Percentiles rank a stretch among this genome's conserved stretches.
These are phyloP conservation scores for Drosophila punjabiensis DNA, from an alignment of 1,140 invertebrate species.

Conservation along the genomic window DNA sequence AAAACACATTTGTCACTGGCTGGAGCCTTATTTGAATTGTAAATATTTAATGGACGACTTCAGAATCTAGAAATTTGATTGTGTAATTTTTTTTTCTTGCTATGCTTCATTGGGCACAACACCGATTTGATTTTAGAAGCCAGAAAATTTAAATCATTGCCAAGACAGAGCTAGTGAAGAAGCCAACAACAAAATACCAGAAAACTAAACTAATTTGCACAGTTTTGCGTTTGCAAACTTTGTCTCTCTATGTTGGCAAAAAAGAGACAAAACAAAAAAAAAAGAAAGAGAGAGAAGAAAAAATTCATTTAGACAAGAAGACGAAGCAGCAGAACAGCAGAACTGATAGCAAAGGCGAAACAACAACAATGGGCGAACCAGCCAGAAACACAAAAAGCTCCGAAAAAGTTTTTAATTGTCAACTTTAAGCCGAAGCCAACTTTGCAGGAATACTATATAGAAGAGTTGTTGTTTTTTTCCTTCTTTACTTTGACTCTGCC, in stretches of 20 bases:
- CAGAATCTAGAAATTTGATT: background rate
- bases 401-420: slow-evolving; percentile 79
- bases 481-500: slow-evolving; percentile 1
- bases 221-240: slow-evolving; percentile 70
- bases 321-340: slow-evolving; percentile 31
- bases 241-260: slow-evolving; percentile 42
- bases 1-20: background rate
- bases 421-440: slow-evolving; percentile 69
- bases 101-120: slow-evolving; percentile 20
- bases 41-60: slow-evolving; percentile 8
- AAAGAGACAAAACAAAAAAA: background rate
- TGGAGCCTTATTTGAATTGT: background rate
- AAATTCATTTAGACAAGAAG: slow-evolving; percentile 64
- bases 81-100: background rate
- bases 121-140: slow-evolving; percentile 35
- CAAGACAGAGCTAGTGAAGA: slow-evolving; percentile 17
- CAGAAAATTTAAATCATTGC: slow-evolving; percentile 69
- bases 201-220: slow-evolving; percentile 79
- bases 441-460: slow-evolving; percentile 11
- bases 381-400: slow-evolving; percentile 36
- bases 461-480: slow-evolving; percentile 20
- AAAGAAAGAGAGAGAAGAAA: slow-evolving; percentile 16
- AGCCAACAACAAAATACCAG: slow-evolving; percentile 22
- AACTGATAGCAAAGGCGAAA: slow-evolving; percentile 32
- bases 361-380: slow-evolving; percentile 38